Percentiles rank a stretch among this genome's conserved stretches.
These are phyloP conservation scores for Acyrthosiphon pisum DNA, from an alignment of 1,140 invertebrate species.

Conservation along the genomic window DNA sequence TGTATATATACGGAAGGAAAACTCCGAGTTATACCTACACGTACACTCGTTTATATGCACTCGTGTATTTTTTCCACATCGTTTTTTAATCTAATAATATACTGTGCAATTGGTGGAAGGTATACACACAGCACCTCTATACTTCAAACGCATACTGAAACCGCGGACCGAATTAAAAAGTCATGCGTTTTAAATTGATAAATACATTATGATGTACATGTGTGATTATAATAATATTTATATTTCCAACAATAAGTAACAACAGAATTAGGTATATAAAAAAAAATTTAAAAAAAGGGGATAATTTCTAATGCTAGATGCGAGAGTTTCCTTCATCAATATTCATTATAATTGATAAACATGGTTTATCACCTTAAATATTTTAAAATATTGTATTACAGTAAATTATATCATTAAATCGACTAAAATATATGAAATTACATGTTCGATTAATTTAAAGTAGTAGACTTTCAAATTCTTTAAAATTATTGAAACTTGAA, in stretches of 20 bases:
- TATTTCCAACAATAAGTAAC: no score
- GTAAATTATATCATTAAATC: no score
- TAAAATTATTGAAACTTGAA: no score
- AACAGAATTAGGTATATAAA: no score
- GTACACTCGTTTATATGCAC: background rate
- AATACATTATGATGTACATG: background rate
- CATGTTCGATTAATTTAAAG: background rate
- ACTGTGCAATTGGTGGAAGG: background rate
- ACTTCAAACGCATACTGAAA: background rate
- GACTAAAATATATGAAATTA: background rate
- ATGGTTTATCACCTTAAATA: background rate
- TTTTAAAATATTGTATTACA: no score
- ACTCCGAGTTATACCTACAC: background rate
- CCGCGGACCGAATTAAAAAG: background rate
- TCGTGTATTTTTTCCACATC: background rate
- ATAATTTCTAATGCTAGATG: no score
- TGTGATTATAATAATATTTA: no score
- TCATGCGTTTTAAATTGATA: background rate
- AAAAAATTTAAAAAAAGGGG: no score
- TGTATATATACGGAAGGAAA: background rate
- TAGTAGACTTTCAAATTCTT: no score
- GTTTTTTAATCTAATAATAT: background rate
- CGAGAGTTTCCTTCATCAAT: background rate
- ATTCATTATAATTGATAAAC: background rate
- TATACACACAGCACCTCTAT: background rate